These are phyloP conservation scores for Frieseomelitta varia DNA, from an alignment of 1,140 invertebrate species.

Conservation along the genomic window DNA sequence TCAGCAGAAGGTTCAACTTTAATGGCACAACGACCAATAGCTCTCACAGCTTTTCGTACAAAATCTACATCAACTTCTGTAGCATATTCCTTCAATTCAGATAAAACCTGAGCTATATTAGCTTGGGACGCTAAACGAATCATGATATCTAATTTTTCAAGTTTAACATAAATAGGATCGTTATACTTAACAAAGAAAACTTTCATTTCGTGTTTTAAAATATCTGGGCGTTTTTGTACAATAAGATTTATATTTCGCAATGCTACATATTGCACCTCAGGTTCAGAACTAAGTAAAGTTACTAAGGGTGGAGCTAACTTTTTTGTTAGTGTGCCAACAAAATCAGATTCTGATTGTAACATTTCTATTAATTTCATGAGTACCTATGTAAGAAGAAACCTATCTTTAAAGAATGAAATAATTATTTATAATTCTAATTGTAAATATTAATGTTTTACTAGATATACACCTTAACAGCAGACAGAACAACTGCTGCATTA, in stretches of 20 bases:
- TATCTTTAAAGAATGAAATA: neutral
- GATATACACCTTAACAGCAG: slow-evolving; percentile 94
- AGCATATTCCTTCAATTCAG: slow-evolving; percentile 99
- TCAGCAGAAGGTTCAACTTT: slow-evolving; percentile 99
- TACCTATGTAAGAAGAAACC: slow-evolving; percentile 79
- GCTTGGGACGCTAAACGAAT: slow-evolving; percentile 98
- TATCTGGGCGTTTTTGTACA: slow-evolving; percentile 99
- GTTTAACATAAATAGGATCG: slow-evolving; percentile 99
- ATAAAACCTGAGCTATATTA: slow-evolving; percentile 99
- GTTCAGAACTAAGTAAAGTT: slow-evolving; percentile 98
- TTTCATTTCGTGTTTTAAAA: slow-evolving; percentile 99
- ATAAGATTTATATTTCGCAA: slow-evolving; percentile 99
- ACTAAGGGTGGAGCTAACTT: slow-evolving; percentile 99
- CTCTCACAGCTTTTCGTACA: slow-evolving; percentile 98
- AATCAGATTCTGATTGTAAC: slow-evolving; percentile 95
- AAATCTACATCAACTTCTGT: slow-evolving; percentile 99
- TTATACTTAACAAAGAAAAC: slow-evolving; percentile 99
- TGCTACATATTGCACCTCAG: slow-evolving; percentile 99
- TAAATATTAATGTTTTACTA: neutral
- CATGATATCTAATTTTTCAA: slow-evolving; percentile 99
- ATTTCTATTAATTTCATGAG: slow-evolving; percentile 99
- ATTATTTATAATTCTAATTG: slow-evolving; percentile 8
- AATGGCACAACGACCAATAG: slow-evolving; percentile 99
- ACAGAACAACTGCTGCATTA: slow-evolving; percentile 99
- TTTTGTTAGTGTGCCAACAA: slow-evolving; percentile 96